Conservation (phyloP, 1,140 invertebrate genomes). For the Parapsyche elsis region DNA sequence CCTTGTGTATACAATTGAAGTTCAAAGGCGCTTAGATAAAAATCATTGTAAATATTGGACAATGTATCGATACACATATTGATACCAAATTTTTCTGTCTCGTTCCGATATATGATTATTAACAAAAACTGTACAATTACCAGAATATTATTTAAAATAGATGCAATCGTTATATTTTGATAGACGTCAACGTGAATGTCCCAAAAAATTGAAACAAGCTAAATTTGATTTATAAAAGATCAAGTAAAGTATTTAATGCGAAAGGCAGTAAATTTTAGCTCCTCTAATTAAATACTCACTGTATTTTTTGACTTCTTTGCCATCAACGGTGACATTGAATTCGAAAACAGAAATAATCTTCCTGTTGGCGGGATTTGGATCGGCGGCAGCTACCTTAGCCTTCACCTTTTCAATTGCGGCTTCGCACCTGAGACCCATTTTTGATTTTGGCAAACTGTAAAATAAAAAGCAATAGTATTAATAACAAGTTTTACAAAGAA, state of each 20-base stretch:
- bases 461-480: neutral
- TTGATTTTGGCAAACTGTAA: slow-evolving; percentile 14
- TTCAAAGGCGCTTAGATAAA: no score
- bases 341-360: slow-evolving; percentile 44
- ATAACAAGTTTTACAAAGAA: neutral
- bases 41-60: neutral
- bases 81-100: no score
- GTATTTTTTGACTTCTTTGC: slow-evolving; percentile 46
- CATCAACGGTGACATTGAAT: slow-evolving; percentile 49
- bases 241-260: no score
- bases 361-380: slow-evolving; percentile 50
- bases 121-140: no score
- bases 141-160: no score
- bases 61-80: neutral
- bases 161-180: no score
- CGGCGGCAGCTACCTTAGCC: slow-evolving; percentile 47
- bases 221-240: no score
- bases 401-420: slow-evolving; percentile 46
- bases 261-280: no score
- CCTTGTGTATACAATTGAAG: no score
- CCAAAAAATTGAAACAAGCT: no score
- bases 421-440: slow-evolving; percentile 45
- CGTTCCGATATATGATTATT: no score
- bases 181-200: no score
- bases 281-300: slow-evolving; percentile 51